A percentile compares a stretch with the other conserved stretches of the same genome.
Evolutionary conservation across 2,888 invertebrate genomes (phyloP).

Genomic region (Drosophila demipolita): DNA sequence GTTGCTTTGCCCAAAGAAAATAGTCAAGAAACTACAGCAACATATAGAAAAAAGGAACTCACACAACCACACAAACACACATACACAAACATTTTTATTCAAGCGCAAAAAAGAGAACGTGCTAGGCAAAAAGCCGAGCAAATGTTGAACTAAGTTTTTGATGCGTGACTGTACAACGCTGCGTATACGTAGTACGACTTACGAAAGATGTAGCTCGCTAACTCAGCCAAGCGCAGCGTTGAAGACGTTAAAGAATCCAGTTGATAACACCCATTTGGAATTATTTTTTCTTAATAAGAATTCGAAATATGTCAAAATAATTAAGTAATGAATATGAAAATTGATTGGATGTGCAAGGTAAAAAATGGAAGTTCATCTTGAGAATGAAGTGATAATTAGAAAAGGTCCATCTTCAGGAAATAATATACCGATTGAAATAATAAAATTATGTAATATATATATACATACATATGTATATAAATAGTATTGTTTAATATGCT

Average conservation of each 20-base stretch:
- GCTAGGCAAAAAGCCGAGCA: neutral
- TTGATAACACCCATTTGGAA: neutral
- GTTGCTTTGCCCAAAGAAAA: constrained; percentile 24
- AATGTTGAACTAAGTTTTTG: constrained; percentile 29
- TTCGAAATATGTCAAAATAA: neutral
- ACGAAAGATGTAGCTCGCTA: neutral
- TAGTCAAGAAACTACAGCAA: constrained; percentile 38
- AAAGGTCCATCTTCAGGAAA: no score
- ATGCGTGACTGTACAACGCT: constrained; percentile 47
- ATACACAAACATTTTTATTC: constrained; percentile 33
- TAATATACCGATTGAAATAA: neutral
- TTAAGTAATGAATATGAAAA: neutral
- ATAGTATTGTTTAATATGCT: neutral
- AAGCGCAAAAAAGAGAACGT: constrained; percentile 5
- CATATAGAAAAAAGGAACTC: neutral
- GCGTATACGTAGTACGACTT: constrained; percentile 8
- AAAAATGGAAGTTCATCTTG: neutral
- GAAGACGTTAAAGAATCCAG: constrained; percentile 21
- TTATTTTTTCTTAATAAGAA: neutral
- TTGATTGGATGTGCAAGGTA: neutral
- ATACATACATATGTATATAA: no score
- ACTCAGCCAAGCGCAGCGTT: neutral
- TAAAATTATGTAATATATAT: neutral
- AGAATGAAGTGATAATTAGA: no score
- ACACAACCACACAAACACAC: neutral